These are phyloP conservation scores for Serrognathus titanus DNA, from an alignment of 2,888 invertebrate species.

Conservation along the genomic window DNA sequence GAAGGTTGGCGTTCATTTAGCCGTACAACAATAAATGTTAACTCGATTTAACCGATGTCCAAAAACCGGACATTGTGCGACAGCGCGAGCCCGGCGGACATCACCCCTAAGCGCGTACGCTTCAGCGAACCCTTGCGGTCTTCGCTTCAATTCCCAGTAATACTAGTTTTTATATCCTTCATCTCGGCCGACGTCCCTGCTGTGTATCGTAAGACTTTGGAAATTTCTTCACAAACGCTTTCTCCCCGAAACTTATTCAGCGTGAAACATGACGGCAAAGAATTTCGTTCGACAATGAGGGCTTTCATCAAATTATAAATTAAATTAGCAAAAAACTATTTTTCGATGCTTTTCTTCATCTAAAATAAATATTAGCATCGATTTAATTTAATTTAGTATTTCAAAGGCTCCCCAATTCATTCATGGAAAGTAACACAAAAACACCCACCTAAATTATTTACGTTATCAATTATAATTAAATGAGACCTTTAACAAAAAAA, in stretches of 20 bases:
- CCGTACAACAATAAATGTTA: constrained; percentile 2
- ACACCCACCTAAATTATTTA: no score
- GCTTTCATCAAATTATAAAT: no score
- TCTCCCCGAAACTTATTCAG: constrained; percentile 21
- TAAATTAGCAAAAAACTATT: no score
- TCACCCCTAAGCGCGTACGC: constrained; percentile 10
- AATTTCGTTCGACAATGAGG: not conserved
- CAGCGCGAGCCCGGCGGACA: not conserved
- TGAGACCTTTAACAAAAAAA: no score
- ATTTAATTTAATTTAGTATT: no score
- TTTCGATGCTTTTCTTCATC: no score
- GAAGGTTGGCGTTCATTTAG: not conserved
- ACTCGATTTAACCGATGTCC: not conserved
- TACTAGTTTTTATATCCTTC: constrained; percentile 24
- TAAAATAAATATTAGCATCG: no score
- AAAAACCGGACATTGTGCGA: constrained; percentile 2
- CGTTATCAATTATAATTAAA: no score
- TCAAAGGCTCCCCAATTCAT: no score
- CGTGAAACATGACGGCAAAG: constrained; percentile 15
- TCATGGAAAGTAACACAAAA: no score
- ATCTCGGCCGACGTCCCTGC: constrained; percentile 22
- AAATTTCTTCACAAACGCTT: constrained; percentile 23
- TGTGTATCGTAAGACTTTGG: constrained; percentile 23
- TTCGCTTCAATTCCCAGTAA: constrained; percentile 22
- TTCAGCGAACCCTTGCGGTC: constrained; percentile 20